These are phyloP conservation scores for Stegostoma tigrinum DNA, from an alignment of 2,113 vertebrate genomes.

Conservation along the genomic window DNA sequence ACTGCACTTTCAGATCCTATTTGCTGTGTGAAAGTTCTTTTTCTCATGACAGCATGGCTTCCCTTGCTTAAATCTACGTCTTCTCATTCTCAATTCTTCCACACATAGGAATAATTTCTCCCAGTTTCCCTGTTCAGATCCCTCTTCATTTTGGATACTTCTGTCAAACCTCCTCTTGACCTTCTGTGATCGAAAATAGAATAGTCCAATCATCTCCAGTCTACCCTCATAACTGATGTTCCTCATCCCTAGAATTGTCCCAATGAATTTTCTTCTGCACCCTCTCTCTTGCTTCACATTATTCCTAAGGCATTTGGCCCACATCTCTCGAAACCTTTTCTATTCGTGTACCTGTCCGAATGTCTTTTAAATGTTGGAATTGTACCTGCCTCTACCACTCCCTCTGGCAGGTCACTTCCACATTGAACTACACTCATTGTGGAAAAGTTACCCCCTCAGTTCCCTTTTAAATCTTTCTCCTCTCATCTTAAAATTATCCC, in stretches of 20 bases:
- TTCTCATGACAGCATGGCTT: not conserved
- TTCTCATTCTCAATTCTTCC: not conserved
- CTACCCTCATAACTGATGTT: not conserved
- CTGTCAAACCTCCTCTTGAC: not conserved
- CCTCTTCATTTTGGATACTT: too few species aligned
- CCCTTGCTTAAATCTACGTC: not conserved
- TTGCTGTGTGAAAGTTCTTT: not conserved
- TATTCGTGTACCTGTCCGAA: too few species aligned
- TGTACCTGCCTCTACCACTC: too few species aligned
- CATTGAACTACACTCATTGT: too few species aligned
- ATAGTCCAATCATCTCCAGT: not conserved
- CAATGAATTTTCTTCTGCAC: not conserved
- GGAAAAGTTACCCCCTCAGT: too few species aligned
- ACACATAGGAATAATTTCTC: not conserved
- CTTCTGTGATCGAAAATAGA: not conserved
- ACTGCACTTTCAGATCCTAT: not conserved
- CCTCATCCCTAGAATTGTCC: not conserved
- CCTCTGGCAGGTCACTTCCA: too few species aligned
- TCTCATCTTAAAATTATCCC: too few species aligned
- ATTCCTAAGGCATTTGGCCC: not conserved
- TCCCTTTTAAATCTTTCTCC: too few species aligned
- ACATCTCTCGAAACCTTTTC: too few species aligned
- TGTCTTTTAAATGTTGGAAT: too few species aligned
- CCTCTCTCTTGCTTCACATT: not conserved
- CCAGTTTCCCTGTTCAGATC: not conserved